These are phyloP conservation scores for Micromesistius poutassou DNA, from an alignment of 2,797 vertebrate species.

Conservation along the genomic window DNA sequence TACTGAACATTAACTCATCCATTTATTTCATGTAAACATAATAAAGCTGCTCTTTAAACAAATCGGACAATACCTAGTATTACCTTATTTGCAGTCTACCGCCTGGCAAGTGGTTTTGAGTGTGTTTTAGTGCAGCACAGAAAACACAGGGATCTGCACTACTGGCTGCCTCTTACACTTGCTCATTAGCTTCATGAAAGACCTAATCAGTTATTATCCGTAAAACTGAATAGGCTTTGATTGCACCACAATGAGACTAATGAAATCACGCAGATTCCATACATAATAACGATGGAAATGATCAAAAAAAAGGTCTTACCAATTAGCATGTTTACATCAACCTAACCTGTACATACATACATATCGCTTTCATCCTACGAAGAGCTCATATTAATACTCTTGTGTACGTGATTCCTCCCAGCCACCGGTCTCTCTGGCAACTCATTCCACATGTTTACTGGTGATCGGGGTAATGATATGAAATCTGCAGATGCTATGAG, in stretches of 20 bases:
- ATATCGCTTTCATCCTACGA: conserved; percentile 47
- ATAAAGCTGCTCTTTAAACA: background rate
- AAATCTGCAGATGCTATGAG: conserved; percentile 72
- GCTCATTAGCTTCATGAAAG: conserved; percentile 66
- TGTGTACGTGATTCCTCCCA: conserved; percentile 53
- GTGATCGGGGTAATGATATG: conserved; percentile 73
- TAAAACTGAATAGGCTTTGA: conserved; percentile 67
- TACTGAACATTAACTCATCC: background rate
- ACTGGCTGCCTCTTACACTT: conserved; percentile 53
- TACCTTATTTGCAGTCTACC: background rate
- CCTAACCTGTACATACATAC: conserved; percentile 52
- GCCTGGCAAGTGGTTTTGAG: background rate
- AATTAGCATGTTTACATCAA: conserved; percentile 69
- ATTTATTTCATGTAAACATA: background rate
- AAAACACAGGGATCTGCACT: conserved; percentile 39
- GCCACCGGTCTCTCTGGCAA: conserved; percentile 59
- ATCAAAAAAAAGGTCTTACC: conserved; percentile 65
- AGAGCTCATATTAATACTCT: conserved; percentile 60
- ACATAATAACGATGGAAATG: conserved; percentile 61
- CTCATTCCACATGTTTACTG: conserved; percentile 67
- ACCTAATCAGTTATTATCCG: conserved; percentile 40
- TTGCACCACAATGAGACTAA: conserved; percentile 69
- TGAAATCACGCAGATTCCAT: conserved; percentile 56
- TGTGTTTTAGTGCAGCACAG: conserved; percentile 39
- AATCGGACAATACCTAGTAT: background rate